Evolutionary conservation across 2,797 vertebrate genomes (phyloP), one percentile per base, ranked within the genome.

Genomic region (Phataginus tricuspis): DNA sequence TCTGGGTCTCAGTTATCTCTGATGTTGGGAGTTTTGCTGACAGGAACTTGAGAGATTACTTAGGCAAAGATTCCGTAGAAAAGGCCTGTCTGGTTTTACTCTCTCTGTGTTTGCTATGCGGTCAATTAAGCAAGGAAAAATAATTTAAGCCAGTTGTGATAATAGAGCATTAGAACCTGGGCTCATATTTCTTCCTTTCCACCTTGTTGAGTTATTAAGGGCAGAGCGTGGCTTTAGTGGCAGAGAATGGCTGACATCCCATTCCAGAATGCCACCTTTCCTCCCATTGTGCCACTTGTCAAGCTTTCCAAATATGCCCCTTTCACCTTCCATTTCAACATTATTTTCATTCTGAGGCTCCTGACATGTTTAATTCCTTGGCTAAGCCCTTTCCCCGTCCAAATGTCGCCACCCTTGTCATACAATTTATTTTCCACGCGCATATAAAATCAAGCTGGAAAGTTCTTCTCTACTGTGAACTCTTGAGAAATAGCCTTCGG

Each of bases 401-500:
- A 98, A 98, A 98, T 97, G 97, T 97, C 90, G 91, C 97, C 97
- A 97, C 96, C 91, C 92, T 95, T 97, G 97, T 96, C 97, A 96
- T 85, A 71, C 96, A 51, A 96, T 96, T 97, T 96, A 96, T 95
- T 97, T 97, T 96, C 95, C 49, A 84, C 89, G 82, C 86, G 84
- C 86, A 94, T 34, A 91, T 92, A 96, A 94, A 97, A 93, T 93
- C 55, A 74, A 93, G 93, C 66, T 45, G 51, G 75, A 57, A 79
- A 83, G 51, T 86, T 94, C 94, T 95, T 94, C 91, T 97, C 45
- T 82, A 11, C 37, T 9, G 87, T 66, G 91, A 94, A 91, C 66
- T 78, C 94, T 63, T 94, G 88, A 97, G 96, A 88, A 94, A 92
- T 78, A 77, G 94, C 92, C 94, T 92, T 91, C 31, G 29, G 96